A percentile compares a stretch with the other conserved stretches of the same genome.
Conservation (phyloP, 2,113 vertebrate genomes). For the Nerophis lumbriciformis region DNA sequence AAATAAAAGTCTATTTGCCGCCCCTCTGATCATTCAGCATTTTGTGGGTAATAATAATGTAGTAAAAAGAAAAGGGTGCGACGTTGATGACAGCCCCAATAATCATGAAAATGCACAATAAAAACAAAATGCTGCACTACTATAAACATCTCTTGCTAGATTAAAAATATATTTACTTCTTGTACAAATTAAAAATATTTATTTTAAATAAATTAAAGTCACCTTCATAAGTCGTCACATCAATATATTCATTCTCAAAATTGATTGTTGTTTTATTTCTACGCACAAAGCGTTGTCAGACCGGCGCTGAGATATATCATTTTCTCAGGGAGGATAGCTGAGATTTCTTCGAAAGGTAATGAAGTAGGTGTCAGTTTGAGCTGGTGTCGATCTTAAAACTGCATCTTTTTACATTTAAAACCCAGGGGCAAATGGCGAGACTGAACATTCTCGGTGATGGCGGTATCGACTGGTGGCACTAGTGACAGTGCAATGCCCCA, state of each 20-base stretch:
- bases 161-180: constrained; percentile 72
- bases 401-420: constrained; percentile 26
- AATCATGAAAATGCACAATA: constrained; percentile 40
- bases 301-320: neutral
- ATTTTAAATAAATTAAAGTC: constrained; percentile 78
- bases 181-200: constrained; percentile 76
- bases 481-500: constrained; percentile 59
- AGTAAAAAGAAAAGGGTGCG: constrained; percentile 18
- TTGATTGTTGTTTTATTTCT: constrained; percentile 50
- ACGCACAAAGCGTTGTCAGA: constrained; percentile 47
- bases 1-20: constrained; percentile 14
- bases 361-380: constrained; percentile 27
- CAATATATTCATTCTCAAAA: constrained; percentile 60
- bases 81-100: constrained; percentile 10
- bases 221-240: constrained; percentile 68
- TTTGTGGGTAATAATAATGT: constrained; percentile 6
- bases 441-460: constrained; percentile 47
- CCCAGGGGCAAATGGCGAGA: constrained; percentile 38
- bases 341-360: neutral
- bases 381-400: constrained; percentile 44
- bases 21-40: constrained; percentile 8
- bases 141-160: constrained; percentile 63
- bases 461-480: constrained; percentile 34
- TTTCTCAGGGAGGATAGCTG: too few species aligned
- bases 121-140: constrained; percentile 40